These are phyloP conservation scores for Octodonta nipae DNA, from an alignment of 2,888 invertebrate species.

Conservation along the genomic window DNA sequence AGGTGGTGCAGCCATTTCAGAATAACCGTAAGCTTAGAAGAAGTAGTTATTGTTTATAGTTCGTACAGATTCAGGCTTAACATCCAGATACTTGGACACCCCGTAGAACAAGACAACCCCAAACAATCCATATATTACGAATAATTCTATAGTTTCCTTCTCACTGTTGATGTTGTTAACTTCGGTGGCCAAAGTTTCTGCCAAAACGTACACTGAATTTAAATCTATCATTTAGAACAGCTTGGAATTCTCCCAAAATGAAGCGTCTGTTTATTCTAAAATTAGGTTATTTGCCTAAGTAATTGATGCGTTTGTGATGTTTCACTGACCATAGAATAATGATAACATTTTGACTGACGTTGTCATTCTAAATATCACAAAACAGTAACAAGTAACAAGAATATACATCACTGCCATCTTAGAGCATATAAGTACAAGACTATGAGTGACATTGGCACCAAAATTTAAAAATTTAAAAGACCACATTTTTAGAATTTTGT, in stretches of 20 bases:
- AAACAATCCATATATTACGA: conserved; percentile 15
- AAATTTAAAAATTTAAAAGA: too few relatives aligned
- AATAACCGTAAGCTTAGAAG: conserved; percentile 6
- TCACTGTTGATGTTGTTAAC: conserved; percentile 13
- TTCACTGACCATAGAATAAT: too few relatives aligned
- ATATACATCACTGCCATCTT: too few relatives aligned
- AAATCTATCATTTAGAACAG: conserved; percentile 15
- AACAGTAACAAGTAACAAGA: too few relatives aligned
- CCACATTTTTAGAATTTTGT: too few relatives aligned
- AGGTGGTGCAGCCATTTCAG: conserved; percentile 55
- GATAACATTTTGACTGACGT: too few relatives aligned
- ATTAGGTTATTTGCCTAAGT: too few relatives aligned
- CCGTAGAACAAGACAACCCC: conserved; percentile 15
- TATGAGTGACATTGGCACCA: too few relatives aligned
- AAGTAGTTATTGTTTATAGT: conserved; percentile 15
- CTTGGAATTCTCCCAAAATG: neutral
- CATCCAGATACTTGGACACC: conserved; percentile 15
- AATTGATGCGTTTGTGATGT: too few relatives aligned
- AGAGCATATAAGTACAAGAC: too few relatives aligned
- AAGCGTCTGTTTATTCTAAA: too few relatives aligned
- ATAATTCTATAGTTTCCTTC: conserved; percentile 14
- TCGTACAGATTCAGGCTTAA: conserved; percentile 12
- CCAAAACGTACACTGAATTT: conserved; percentile 13
- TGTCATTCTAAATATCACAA: too few relatives aligned
- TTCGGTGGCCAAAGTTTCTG: conserved; percentile 14